Base-by-base conservation (phyloP, 2,113 vertebrate genomes). In the Malurus alboscapulatus region DNA sequence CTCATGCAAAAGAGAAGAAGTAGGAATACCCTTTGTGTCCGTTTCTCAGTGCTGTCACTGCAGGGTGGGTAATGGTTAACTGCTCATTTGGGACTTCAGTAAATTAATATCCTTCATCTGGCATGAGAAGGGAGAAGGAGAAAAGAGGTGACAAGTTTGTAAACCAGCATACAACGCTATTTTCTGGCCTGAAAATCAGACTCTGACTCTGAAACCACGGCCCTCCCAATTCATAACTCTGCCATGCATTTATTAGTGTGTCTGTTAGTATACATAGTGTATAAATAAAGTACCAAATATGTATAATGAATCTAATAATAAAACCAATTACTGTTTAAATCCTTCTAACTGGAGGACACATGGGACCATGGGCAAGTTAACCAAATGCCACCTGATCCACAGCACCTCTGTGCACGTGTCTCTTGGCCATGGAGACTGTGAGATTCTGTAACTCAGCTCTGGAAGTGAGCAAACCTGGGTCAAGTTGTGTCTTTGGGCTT, bases 371-470 rank as follows among this genome's bases (percentile, higher is more conserved):
- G n/a, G 55, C 4, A 48, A 57, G 6, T 68, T 53, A 17, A 17
- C 25, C 72, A 45, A n/a, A 19, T 36, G 30, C 5, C 26, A 62
- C 34, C n/a, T 25, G 51, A 81, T 22, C 47, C 50, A 78, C 16
- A 27, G 24, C 9, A 66, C 1, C 32, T 53, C n/a, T 67, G 34
- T 30, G 32, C 22, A 34, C 0, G 0, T 51, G 16, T 29, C 4
- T 74, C 27, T 73, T 53, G 17, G 47, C 58, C 40, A 17, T 1
- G 9, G 44, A 14, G 40, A 51, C 16, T 42, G 7, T 54, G 48
- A 58, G 48, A 63, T 44, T 36, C 48, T 38, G 12, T 29, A 24
- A 16, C 21, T 90, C 11, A 9, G 18, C 47, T 67, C 82, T 68
- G 67, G 40, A 72, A 82, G 15, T 21, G 18, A 68, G 34, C 6